These are phyloP conservation scores for Trachymyrmex septentrionalis DNA, from an alignment of 1,140 invertebrate genomes.

Conservation along the genomic window DNA sequence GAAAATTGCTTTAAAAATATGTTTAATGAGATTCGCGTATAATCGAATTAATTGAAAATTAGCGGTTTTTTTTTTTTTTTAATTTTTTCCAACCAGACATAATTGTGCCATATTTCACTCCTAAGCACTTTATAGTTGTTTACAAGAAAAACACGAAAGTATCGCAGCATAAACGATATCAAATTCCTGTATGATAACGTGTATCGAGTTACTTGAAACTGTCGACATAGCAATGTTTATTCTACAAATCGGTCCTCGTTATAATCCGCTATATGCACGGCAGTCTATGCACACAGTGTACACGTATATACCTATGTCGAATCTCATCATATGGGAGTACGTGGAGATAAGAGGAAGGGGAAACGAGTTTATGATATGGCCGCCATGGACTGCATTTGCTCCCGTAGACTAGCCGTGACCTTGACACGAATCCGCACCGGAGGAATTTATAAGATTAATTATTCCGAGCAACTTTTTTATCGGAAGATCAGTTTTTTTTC, in stretches of 20 bases:
- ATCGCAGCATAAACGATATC: neutral
- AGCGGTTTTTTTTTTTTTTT: neutral
- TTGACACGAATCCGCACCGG: conserved; percentile 49
- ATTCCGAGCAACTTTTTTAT: neutral
- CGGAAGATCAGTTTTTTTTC: neutral
- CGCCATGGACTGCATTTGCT: neutral
- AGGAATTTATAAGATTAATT: neutral
- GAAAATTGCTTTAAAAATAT: neutral
- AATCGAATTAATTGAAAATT: neutral
- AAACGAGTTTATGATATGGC: conserved; percentile 1
- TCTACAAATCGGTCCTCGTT: conserved; percentile 2
- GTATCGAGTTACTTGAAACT: conserved; percentile 37
- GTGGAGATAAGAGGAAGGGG: neutral
- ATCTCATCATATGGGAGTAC: neutral
- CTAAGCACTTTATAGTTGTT: neutral
- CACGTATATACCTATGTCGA: neutral
- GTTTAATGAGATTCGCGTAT: neutral
- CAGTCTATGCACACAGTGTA: neutral
- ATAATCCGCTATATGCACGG: neutral
- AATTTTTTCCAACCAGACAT: neutral
- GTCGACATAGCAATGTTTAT: conserved; percentile 21
- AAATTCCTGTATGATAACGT: conserved; percentile 11
- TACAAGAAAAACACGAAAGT: neutral
- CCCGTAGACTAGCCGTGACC: conserved; percentile 41
- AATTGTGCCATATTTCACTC: neutral